Evolutionary conservation across 1,140 invertebrate genomes (phyloP).

Genomic region (Stegodyphus mimosarum): DNA sequence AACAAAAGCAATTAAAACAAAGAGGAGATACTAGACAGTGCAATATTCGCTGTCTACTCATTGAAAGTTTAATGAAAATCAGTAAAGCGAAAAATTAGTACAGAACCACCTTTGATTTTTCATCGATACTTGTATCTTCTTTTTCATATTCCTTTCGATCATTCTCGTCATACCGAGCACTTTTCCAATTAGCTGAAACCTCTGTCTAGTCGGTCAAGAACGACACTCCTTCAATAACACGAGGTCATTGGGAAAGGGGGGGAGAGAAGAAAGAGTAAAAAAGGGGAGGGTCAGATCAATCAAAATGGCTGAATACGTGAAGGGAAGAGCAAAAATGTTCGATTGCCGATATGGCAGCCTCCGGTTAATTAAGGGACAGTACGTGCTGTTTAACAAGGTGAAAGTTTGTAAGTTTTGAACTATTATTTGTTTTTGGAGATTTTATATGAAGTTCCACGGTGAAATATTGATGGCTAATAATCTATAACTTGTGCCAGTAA

Average conservation of each 20-base stretch:
- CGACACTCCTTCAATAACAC: neutral
- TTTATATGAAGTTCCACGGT: neutral
- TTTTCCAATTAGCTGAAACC: conserved; percentile 49
- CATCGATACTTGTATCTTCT: conserved; percentile 25
- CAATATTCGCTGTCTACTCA: neutral
- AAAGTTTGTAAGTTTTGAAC: conserved; percentile 40
- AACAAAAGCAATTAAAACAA: conserved; percentile 54
- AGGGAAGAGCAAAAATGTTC: conserved; percentile 30
- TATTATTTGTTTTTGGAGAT: conserved; percentile 23
- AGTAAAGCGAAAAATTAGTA: conserved; percentile 54
- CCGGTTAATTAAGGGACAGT: conserved; percentile 44
- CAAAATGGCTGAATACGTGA: conserved; percentile 19
- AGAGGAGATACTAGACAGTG: neutral
- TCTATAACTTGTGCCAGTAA: conserved; percentile 17
- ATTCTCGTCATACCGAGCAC: conserved; percentile 33
- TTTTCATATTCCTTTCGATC: conserved; percentile 23
- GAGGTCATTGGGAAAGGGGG: neutral
- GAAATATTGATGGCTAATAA: conserved; percentile 45
- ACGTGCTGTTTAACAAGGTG: conserved; percentile 36
- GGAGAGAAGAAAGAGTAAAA: neutral
- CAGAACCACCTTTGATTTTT: conserved; percentile 36
- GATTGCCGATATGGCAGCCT: conserved; percentile 35
- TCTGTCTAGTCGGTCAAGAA: conserved; percentile 18
- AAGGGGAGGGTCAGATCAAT: conserved; percentile 23
- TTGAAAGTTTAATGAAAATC: conserved; percentile 53